Evolutionary conservation across 2,888 invertebrate species (phyloP), one percentile per base, ranked within the genome.

Genomic region (Tridacna gigas): DNA sequence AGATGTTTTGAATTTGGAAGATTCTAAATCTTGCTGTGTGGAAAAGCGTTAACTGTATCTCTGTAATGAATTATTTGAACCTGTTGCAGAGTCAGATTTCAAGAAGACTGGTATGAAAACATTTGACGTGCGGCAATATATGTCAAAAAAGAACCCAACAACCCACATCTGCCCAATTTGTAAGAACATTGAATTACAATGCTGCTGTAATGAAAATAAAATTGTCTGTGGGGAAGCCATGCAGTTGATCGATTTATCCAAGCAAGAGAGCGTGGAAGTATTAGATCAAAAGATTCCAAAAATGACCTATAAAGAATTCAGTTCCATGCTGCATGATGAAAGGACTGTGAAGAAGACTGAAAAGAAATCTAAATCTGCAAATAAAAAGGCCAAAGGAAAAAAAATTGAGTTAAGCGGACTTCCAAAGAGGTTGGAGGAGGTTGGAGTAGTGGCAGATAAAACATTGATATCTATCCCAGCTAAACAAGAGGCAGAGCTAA

Each of bases 151-250:
- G 60, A 82, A 84, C 25, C 80, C 82, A 12, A 51, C 63, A 18
- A 26, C 47, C 18, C 77, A 67, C 45, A 77, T 85, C 47, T 85
- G 85, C 28, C 85, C 82, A 7, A 74, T 78, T 7, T 85, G 85
- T 75, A 85, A 82, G 56, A 65, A 26, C 20, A 71, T 78, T 45
- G 84, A 78, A 20, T 18, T 37, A 22, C 60, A 73, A 0, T 85
- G 85, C 48, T 0, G 3, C 11, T 85, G 85, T 75, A 56, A 84
- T 25, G 73, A 20, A 37, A 75, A 74, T 15, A 51, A 26, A 20
- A 56, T 51, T 5, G 60, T 80, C 9, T 63, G 56, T 20, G 77
- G 66, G 5, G 66, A 77, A 18, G 48, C 71, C n/a, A 56, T 63
- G 3, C 63, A 80, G 15, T 74, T 77, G 26, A 45, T 82, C 56